phyloP scores from a whole-genome alignment of 2,797 vertebrate genomes.

The Chaetophractus vellerosus region DNA sequence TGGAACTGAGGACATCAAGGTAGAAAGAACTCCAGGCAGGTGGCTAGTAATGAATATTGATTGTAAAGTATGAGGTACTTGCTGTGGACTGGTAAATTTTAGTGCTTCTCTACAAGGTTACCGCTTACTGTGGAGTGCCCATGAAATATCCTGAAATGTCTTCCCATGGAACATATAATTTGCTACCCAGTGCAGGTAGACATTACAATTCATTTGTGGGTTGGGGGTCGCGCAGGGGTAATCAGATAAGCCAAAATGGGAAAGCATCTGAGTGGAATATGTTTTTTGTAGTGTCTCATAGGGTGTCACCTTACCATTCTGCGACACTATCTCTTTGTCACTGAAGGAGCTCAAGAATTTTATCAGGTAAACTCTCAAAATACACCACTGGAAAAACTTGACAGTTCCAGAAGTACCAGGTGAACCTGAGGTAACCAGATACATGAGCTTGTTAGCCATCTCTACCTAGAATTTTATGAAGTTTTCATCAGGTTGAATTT shows the following conservation, averaged over 20 bases:
- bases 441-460: not conserved
- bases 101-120: constrained; percentile 42
- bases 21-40: constrained; percentile 53
- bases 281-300: constrained; percentile 64
- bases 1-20: constrained; percentile 55
- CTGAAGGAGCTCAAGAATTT: constrained; percentile 69
- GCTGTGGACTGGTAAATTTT: constrained; percentile 54
- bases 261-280: constrained; percentile 61
- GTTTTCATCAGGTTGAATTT: constrained; percentile 58
- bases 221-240: not conserved
- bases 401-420: constrained; percentile 30
- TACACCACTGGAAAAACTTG: constrained; percentile 73
- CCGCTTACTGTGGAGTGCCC: constrained; percentile 8
- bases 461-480: constrained; percentile 25
- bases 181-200: constrained; percentile 48
- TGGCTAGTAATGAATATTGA: constrained; percentile 62
- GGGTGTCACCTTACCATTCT: constrained; percentile 77
- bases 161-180: constrained; percentile 53
- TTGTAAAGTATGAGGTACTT: constrained; percentile 61
- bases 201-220: constrained; percentile 65
- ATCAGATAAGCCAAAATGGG: constrained; percentile 50
- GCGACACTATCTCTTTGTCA: constrained; percentile 70
- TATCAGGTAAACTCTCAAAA: constrained; percentile 72
- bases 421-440: constrained; percentile 74
- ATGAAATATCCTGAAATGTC: constrained; percentile 52